These are phyloP conservation scores for Synodontis membranacea DNA, from an alignment of 2,113 vertebrate species.

Conservation along the genomic window DNA sequence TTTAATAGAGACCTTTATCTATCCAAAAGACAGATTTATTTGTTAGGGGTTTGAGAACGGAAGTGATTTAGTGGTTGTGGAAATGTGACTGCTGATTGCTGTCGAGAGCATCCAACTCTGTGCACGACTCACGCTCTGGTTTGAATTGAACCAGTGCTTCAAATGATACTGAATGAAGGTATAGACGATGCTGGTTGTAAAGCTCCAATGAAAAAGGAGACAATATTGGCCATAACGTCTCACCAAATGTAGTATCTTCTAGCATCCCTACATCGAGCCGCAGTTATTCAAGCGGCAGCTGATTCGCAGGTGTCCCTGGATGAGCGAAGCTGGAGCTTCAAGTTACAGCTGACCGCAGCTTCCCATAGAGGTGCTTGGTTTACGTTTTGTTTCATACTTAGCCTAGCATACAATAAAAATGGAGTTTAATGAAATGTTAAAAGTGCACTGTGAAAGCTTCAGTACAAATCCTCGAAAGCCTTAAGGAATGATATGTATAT, in stretches of 20 bases:
- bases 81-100: slow-evolving; percentile 1
- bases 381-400: neutral
- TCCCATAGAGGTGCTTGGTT: neutral
- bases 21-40: slow-evolving; percentile 24
- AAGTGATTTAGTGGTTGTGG: slow-evolving; percentile 6
- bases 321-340: neutral
- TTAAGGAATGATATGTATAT: neutral
- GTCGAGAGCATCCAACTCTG: neutral
- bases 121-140: neutral
- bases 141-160: neutral
- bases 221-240: neutral
- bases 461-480: neutral
- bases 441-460: neutral
- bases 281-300: neutral
- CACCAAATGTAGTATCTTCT: neutral
- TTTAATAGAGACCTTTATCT: slow-evolving; percentile 38
- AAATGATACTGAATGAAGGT: neutral
- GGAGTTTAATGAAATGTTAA: neutral
- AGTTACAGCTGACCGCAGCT: neutral
- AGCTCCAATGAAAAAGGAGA: neutral
- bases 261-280: neutral
- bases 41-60: neutral
- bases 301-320: neutral
- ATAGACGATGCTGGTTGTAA: neutral
- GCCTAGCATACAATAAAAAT: neutral